A percentile compares a stretch with the other conserved stretches of the same genome.
phyloP scores from a whole-genome alignment of 1,140 invertebrate genomes.

The Monomorium pharaonis region DNA sequence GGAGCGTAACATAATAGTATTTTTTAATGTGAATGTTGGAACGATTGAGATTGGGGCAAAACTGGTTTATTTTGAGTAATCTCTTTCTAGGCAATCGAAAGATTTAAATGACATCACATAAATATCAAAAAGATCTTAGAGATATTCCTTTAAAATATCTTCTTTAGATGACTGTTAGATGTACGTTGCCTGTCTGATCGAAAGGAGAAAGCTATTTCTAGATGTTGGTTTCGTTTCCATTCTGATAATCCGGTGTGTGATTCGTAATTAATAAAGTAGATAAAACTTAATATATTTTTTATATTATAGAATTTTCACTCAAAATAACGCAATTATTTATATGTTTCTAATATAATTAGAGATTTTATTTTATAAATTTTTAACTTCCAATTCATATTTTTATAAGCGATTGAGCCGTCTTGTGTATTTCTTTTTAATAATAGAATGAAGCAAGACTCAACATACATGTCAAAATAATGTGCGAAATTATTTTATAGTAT shows the following conservation, averaged over 20 bases:
- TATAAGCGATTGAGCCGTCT: background rate
- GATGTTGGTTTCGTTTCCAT: background rate
- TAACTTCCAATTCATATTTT: constrained; percentile 1
- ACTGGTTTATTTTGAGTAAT: background rate
- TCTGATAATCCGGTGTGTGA: background rate
- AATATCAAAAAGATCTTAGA: background rate
- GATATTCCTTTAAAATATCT: background rate
- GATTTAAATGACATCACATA: background rate
- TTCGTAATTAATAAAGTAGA: background rate
- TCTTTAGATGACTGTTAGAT: background rate
- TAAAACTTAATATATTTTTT: background rate
- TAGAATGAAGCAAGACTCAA: background rate
- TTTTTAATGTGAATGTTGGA: constrained; percentile 15
- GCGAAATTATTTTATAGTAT: background rate
- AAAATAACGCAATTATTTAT: background rate
- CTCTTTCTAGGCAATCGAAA: background rate
- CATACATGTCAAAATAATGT: background rate
- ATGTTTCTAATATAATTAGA: background rate
- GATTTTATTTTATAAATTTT: constrained; percentile 17
- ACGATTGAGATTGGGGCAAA: background rate
- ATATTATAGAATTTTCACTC: background rate
- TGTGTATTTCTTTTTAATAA: background rate
- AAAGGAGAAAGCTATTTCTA: background rate
- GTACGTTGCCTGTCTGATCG: background rate
- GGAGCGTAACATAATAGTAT: background rate